Conservation (phyloP, 2,113 vertebrate genomes). For the Lipophrys pholis region DNA sequence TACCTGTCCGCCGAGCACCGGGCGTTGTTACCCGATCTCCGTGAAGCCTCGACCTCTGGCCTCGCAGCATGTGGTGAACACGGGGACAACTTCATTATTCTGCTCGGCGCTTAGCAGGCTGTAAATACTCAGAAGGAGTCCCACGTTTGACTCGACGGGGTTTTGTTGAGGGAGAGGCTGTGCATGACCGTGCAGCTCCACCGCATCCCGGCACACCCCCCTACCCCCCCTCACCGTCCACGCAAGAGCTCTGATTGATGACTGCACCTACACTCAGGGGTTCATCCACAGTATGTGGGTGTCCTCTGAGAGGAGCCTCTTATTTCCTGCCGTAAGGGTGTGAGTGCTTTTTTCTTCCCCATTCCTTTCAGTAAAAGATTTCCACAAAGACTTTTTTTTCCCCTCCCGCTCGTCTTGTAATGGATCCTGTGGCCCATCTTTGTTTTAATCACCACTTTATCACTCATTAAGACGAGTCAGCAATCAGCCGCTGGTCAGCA, state of each 20-base stretch:
- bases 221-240: too few relatives aligned
- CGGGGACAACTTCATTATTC: constrained; percentile 23
- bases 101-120: constrained; percentile 22
- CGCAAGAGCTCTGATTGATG: constrained; percentile 67
- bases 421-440: constrained; percentile 30
- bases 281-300: constrained; percentile 60
- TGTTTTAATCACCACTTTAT: constrained; percentile 66
- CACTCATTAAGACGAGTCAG: constrained; percentile 56
- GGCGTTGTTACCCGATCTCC: constrained; percentile 45
- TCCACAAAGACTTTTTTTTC: constrained; percentile 15
- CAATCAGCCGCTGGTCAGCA: constrained; percentile 40
- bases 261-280: constrained; percentile 44
- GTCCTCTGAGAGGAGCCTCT: constrained; percentile 51
- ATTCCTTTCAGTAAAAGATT: not conserved
- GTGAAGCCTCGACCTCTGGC: not conserved
- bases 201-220: constrained; percentile 57
- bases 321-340: constrained; percentile 64
- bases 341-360: constrained; percentile 14
- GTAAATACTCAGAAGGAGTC: constrained; percentile 40
- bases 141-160: constrained; percentile 12
- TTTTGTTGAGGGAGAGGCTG: constrained; percentile 33
- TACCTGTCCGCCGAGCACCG: not conserved
- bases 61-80: constrained; percentile 48
- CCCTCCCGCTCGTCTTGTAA: constrained; percentile 21
- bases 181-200: too few relatives aligned